Percentiles rank a stretch among this genome's conserved stretches.
Evolutionary conservation across 2,888 invertebrate species (phyloP).

Genomic region (Taphrorychus bicolor): DNA sequence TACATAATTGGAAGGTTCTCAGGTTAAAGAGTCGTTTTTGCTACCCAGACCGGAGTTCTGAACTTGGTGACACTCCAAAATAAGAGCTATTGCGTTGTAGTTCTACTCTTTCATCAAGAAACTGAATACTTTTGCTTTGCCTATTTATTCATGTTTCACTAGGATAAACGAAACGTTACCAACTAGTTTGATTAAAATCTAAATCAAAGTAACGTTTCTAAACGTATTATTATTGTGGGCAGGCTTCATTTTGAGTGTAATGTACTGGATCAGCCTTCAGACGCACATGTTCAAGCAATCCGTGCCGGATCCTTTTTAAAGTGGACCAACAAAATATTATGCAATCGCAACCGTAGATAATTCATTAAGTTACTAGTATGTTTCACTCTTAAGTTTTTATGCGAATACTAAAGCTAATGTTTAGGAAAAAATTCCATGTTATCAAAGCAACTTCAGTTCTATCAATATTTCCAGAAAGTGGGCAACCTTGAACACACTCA

Average conservation of each 20-base stretch:
- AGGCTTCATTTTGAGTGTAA: background rate
- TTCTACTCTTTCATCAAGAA: no score
- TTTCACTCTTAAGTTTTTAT: no score
- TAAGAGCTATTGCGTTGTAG: no score
- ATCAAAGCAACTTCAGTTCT: no score
- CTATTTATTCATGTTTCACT: background rate
- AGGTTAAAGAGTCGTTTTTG: no score
- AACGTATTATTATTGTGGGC: background rate
- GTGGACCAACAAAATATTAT: background rate
- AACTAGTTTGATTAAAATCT: background rate
- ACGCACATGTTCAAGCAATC: background rate
- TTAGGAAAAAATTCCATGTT: no score
- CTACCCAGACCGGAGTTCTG: no score
- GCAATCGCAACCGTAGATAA: no score
- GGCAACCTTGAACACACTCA: background rate
- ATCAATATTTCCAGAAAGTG: background rate
- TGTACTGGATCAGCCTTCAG: slow-evolving; percentile 9
- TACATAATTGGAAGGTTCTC: no score
- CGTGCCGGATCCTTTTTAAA: background rate
- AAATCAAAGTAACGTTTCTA: background rate
- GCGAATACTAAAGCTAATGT: no score
- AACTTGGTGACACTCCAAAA: no score
- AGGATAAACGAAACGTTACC: background rate
- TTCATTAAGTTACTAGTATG: no score
- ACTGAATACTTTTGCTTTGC: background rate